Percentiles rank a stretch among this genome's conserved stretches.
These are phyloP conservation scores for Paramisgurnus dabryanus DNA, from an alignment of 2,113 vertebrate genomes.

Conservation along the genomic window DNA sequence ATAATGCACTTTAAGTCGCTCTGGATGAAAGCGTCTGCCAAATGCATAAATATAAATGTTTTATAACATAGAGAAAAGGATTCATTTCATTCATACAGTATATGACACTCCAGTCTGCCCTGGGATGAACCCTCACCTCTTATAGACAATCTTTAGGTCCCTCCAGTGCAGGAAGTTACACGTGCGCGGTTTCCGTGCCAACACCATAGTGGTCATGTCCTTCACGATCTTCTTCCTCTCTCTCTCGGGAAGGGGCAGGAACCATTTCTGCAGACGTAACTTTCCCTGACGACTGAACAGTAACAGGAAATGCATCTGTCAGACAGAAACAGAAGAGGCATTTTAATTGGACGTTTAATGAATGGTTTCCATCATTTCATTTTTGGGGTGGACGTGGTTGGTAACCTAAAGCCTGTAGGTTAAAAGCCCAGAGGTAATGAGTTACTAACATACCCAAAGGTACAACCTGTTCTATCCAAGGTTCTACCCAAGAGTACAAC, in stretches of 20 bases:
- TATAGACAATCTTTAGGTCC: conserved; percentile 97
- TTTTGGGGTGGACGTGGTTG: background rate
- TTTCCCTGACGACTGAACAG: conserved; percentile 98
- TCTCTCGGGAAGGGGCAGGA: conserved; percentile 85
- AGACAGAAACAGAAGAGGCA: background rate
- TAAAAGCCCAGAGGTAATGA: background rate
- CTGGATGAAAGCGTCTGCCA: too few relatives aligned
- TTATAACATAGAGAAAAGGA: too few relatives aligned
- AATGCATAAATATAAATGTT: too few relatives aligned
- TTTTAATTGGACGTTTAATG: background rate
- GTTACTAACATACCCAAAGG: background rate
- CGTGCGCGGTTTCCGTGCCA: conserved; percentile 85
- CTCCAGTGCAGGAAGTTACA: conserved; percentile 97
- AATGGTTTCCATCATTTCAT: background rate
- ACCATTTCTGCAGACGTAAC: conserved; percentile 96
- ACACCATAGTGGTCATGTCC: conserved; percentile 88
- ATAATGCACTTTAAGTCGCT: too few relatives aligned
- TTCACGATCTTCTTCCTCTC: conserved; percentile 93
- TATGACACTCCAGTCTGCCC: background rate
- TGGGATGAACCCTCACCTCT: conserved; percentile 76
- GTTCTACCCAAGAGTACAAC: too few relatives aligned
- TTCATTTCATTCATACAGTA: background rate
- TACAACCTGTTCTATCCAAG: too few relatives aligned
- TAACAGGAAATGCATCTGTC: conserved; percentile 93
- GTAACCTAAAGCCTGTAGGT: background rate